Evolutionary conservation across 2,888 invertebrate species (phyloP), one percentile per base, ranked within the genome.

Genomic region (Polietes domitor): DNA sequence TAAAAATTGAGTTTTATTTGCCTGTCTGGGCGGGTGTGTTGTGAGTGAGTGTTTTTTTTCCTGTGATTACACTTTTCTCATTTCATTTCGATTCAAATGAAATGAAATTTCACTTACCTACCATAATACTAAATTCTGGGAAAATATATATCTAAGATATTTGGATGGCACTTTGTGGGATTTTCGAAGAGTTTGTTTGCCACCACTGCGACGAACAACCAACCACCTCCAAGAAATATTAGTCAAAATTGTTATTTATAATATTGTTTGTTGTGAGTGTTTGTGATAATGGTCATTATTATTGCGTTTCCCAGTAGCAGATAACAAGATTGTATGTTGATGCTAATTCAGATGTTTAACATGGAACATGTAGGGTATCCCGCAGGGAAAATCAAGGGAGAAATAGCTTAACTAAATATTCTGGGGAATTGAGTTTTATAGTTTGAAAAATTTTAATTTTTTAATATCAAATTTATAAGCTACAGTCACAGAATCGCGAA

Each of bases 91-190:
- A 71, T 47, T 70, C 37, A 55, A 61, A 74, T 70, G 65, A 63
- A 63, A 63, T 21, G 41, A 65, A 72, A 21, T 75, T 83, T 55
- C 63, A 85, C 85, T 86, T 86, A 86, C 85, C 86, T 86, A 85
- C 85, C 85, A 74, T 85, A 86, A 86, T 83, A 85, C 53, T 21
- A 12, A 50, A 26, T 47, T 68, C 41, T 53, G n/a, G 53, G 47
- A 55, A 68, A 24, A 61, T n/a, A n/a, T n/a, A n/a, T n/a, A n/a
- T n/a, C 2, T 2, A 32, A 63, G 24, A 41, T 58, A 55, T 76
- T 68, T 32, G 53, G 21, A 61, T n/a, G n/a, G 17, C 58, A 41
- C 15, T 68, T 43, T 24, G 53, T 17, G 50, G 10, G 24, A 24
- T 26, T 58, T 26, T 58, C 24, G 19, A 2, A 19, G 24, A 21